Evolutionary conservation across 2,888 invertebrate genomes (phyloP).

Genomic region (Brenthis ino): DNA sequence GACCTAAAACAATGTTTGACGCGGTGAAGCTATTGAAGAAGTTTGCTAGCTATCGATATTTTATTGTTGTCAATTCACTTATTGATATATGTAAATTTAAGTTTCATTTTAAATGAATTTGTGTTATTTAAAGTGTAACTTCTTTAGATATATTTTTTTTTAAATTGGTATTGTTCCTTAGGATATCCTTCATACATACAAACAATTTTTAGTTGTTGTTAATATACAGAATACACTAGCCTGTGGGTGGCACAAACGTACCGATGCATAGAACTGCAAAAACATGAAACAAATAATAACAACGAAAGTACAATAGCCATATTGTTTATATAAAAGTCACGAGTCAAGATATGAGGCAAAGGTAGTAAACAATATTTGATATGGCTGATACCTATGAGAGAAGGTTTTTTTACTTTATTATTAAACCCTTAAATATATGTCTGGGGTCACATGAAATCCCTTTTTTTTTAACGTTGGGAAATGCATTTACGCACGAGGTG

Average conservation of each 20-base stretch:
- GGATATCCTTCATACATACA: background rate
- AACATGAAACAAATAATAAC: slow-evolving; percentile 14
- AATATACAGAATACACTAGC: background rate
- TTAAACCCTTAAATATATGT: no score
- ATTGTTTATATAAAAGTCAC: slow-evolving; percentile 28
- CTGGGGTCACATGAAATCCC: no score
- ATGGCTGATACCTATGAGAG: background rate
- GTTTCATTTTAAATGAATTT: no score
- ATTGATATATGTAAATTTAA: no score
- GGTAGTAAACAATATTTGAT: background rate
- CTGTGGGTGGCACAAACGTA: background rate
- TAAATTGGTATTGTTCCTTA: background rate
- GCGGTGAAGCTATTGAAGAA: no score
- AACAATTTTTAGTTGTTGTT: background rate
- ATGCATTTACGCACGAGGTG: no score
- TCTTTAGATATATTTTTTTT: background rate
- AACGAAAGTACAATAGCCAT: background rate
- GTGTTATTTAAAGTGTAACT: background rate
- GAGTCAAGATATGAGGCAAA: slow-evolving; percentile 7
- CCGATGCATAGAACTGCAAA: background rate
- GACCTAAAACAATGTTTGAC: no score
- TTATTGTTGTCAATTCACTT: no score
- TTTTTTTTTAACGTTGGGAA: no score
- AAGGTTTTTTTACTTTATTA: background rate
- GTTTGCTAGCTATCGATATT: no score